Conservation (phyloP, 2,113 vertebrate genomes). For the Actenoides lindsayi region DNA sequence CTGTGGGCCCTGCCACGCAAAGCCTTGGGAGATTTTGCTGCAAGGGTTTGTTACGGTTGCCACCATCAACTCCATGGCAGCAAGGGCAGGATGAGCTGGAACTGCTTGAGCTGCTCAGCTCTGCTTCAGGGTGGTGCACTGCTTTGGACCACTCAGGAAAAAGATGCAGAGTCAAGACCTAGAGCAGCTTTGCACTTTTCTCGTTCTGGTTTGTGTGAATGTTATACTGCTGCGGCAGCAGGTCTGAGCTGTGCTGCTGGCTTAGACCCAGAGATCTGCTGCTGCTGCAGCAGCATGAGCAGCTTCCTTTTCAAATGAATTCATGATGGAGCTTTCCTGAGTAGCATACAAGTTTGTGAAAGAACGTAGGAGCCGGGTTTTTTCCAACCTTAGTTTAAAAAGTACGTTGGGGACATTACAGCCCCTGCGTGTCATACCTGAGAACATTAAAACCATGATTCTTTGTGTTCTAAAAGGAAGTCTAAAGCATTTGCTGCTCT, state of each 20-base stretch:
- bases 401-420: fast-evolving
- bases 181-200: neutral
- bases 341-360: neutral
- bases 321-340: neutral
- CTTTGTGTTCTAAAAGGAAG: neutral
- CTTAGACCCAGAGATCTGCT: neutral
- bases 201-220: fast-evolving
- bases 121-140: neutral
- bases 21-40: neutral
- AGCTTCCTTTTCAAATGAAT: neutral
- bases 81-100: fast-evolving
- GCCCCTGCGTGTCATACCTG: neutral
- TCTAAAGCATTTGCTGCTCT: neutral
- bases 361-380: neutral
- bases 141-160: neutral
- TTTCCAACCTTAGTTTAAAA: neutral
- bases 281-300: neutral
- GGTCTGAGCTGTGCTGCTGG: neutral
- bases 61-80: neutral
- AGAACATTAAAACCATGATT: neutral
- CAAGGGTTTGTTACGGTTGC: neutral
- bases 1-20: neutral
- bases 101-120: neutral
- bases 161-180: neutral
- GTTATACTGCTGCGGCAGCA: fast-evolving